phyloP scores from a whole-genome alignment of 2,113 vertebrate species.

The Toxotes chatareus region DNA sequence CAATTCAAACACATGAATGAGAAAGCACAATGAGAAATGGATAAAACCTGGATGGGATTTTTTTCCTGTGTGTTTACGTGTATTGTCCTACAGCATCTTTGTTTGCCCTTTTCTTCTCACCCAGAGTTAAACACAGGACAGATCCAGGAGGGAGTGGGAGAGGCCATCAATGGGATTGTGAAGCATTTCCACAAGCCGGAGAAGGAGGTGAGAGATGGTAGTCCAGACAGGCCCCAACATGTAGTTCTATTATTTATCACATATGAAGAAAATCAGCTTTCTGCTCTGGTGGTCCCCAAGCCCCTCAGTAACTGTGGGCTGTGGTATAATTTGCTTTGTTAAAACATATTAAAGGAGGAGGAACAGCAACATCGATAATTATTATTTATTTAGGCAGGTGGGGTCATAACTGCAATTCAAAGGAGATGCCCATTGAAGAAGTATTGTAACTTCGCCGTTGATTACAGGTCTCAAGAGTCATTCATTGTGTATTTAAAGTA shows the following conservation, averaged over 20 bases:
- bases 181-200: slow-evolving; percentile 99
- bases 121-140: slow-evolving; percentile 98
- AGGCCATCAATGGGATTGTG: slow-evolving; percentile 98
- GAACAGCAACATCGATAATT: slow-evolving; percentile 21
- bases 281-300: slow-evolving; percentile 38
- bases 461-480: slow-evolving; percentile 48
- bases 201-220: slow-evolving; percentile 92
- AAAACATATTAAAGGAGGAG: slow-evolving; percentile 10
- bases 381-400: slow-evolving; percentile 8
- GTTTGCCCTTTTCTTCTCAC: slow-evolving; percentile 52
- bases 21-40: slow-evolving; percentile 5
- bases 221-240: slow-evolving; percentile 70
- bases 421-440: slow-evolving; percentile 28
- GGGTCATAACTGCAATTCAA: slow-evolving; percentile 28
- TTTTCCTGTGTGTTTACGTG: neutral
- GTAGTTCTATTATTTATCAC: slow-evolving; percentile 78
- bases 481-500: slow-evolving; percentile 31
- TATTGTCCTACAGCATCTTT: slow-evolving; percentile 37
- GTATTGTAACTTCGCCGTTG: slow-evolving; percentile 20
- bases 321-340: slow-evolving; percentile 18
- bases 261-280: slow-evolving; percentile 37
- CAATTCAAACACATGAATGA: neutral
- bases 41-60: slow-evolving; percentile 12
- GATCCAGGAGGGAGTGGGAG: slow-evolving; percentile 98
- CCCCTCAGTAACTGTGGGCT: slow-evolving; percentile 10